These are phyloP conservation scores for Emydura subglobosa DNA, from an alignment of 2,113 vertebrate genomes.

Conservation along the genomic window DNA sequence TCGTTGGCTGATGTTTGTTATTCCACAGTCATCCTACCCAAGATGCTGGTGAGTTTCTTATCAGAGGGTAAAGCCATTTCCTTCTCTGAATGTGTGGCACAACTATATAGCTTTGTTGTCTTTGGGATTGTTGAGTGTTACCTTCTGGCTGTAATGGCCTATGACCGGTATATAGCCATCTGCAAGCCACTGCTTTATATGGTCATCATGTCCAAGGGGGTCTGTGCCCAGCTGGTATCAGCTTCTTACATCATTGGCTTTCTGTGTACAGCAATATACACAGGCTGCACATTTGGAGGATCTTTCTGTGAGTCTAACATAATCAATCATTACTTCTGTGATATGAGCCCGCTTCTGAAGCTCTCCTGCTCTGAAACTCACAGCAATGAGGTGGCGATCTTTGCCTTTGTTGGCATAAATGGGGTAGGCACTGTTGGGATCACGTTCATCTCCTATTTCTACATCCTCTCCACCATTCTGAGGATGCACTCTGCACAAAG, in stretches of 20 bases:
- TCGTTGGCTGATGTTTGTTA: slow-evolving; percentile 21
- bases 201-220: not conserved
- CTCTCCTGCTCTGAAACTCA: not conserved
- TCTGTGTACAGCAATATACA: not conserved
- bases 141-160: slow-evolving; percentile 43
- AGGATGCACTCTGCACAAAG: not conserved
- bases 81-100: not conserved
- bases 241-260: slow-evolving; percentile 22
- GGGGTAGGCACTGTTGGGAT: fast-evolving
- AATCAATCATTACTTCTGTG: slow-evolving; percentile 39
- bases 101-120: slow-evolving; percentile 41
- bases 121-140: not conserved
- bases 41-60: slow-evolving; percentile 3
- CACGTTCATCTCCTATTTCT: slow-evolving; percentile 13
- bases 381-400: not conserved
- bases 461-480: not conserved
- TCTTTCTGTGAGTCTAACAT: slow-evolving; percentile 17
- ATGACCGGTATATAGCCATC: slow-evolving; percentile 1
- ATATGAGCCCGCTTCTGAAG: slow-evolving; percentile 7
- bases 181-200: slow-evolving; percentile 15
- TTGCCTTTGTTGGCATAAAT: not conserved
- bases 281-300: not conserved
- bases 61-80: slow-evolving; percentile 30
- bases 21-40: slow-evolving; percentile 32
- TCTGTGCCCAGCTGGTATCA: not conserved